Percentiles rank a stretch among this genome's conserved stretches.
These are phyloP conservation scores for Peromyscus maniculatus DNA, from an alignment of 2,113 vertebrate species.

Conservation along the genomic window DNA sequence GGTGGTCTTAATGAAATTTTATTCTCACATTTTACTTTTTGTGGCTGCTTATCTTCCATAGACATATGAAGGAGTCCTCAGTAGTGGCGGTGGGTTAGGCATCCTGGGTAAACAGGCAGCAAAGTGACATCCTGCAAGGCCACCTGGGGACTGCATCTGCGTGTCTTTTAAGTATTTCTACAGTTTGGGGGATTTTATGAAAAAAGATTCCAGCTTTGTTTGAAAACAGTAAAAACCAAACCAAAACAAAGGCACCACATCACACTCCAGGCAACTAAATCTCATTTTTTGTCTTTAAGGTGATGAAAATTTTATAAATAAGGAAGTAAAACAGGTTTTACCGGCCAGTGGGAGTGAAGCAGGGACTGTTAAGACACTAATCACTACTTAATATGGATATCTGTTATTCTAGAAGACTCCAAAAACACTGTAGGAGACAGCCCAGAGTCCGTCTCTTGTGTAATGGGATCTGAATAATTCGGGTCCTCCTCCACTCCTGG, in stretches of 20 bases:
- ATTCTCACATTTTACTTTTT: not conserved
- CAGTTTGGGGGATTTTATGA: not conserved
- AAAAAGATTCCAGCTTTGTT: constrained; percentile 48
- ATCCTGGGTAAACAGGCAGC: not conserved
- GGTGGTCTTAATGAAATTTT: not conserved
- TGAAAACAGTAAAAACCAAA: constrained; percentile 16
- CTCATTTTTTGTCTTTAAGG: not conserved
- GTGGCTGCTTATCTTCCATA: not conserved
- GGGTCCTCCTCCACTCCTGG: not conserved
- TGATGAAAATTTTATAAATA: constrained; percentile 8
- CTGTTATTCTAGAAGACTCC: not conserved
- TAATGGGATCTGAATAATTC: not conserved
- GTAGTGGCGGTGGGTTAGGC: not conserved
- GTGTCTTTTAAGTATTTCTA: not conserved
- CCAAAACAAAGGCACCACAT: not conserved
- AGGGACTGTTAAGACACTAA: not conserved
- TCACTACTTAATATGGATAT: not conserved
- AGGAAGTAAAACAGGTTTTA: not conserved
- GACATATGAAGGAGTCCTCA: not conserved
- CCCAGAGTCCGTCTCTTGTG: not conserved
- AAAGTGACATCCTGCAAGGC: not conserved
- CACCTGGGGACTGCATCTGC: too few relatives aligned
- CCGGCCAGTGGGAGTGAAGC: not conserved
- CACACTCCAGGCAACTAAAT: not conserved
- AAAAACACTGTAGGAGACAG: not conserved